A percentile compares a stretch with the other conserved stretches of the same genome.
phyloP scores from a whole-genome alignment of 2,113 vertebrate species.

The Psilopsiagon aymara region DNA sequence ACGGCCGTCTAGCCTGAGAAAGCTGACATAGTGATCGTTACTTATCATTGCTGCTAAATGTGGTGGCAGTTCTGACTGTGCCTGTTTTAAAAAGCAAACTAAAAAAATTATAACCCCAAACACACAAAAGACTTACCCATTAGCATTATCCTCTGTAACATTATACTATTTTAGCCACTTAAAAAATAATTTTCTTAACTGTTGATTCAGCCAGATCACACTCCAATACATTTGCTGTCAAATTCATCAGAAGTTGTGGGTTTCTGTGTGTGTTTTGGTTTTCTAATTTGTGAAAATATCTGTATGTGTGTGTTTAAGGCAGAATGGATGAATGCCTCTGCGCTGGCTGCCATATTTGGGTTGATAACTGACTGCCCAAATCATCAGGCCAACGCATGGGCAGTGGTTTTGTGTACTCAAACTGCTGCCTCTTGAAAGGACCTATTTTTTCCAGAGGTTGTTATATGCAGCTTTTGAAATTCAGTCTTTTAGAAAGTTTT shows the following conservation, averaged over 20 bases:
- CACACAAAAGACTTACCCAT: neutral
- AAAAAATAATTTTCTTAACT: neutral
- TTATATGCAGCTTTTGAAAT: neutral
- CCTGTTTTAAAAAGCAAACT: neutral
- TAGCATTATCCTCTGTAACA: neutral
- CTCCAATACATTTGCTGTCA: neutral
- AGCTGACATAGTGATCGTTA: neutral
- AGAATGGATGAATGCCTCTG: neutral
- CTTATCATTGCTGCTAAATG: neutral
- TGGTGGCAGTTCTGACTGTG: neutral
- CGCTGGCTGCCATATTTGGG: neutral
- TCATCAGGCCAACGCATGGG: neutral
- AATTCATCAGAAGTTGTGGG: neutral
- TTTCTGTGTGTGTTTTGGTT: neutral
- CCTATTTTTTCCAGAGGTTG: neutral
- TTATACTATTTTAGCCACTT: neutral
- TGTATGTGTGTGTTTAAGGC: neutral
- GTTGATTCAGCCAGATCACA: neutral
- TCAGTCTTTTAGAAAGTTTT: neutral
- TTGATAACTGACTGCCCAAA: neutral
- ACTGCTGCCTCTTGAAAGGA: neutral
- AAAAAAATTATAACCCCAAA: neutral
- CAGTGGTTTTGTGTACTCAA: neutral
- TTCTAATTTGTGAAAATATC: neutral
- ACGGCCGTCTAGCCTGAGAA: neutral